Conservation (phyloP, 2,888 invertebrate genomes). For the Cremastobaeus sp. region DNA sequence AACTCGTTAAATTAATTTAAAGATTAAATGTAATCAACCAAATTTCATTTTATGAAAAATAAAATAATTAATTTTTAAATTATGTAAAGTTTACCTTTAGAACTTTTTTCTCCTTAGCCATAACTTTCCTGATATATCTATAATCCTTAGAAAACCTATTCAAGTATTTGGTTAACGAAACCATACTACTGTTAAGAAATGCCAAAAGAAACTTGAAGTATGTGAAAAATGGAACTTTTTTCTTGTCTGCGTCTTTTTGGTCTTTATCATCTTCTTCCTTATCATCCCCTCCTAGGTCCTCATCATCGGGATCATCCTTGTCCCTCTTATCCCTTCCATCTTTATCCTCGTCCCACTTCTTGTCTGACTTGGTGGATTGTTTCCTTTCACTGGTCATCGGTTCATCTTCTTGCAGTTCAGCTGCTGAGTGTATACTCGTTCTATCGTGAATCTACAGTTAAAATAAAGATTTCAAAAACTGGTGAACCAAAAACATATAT, state of each 20-base stretch:
- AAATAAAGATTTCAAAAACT: too few relatives aligned
- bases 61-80: not conserved
- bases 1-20: not conserved
- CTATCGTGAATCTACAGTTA: conserved; percentile 66
- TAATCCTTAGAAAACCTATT: conserved; percentile 95
- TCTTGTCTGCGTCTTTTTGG: conserved; percentile 74
- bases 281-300: conserved; percentile 14
- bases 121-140: conserved; percentile 93
- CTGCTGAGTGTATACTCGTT: conserved; percentile 67
- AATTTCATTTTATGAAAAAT: too few relatives aligned
- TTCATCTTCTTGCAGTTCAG: conserved; percentile 68
- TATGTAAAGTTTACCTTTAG: conserved; percentile 84
- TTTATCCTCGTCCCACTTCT: conserved; percentile 45
- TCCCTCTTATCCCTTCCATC: conserved; percentile 71
- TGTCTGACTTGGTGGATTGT: conserved; percentile 62
- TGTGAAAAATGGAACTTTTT: conserved; percentile 80
- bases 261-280: conserved; percentile 62
- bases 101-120: conserved; percentile 92
- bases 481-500: too few relatives aligned
- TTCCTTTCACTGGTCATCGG: conserved; percentile 52
- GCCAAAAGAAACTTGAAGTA: conserved; percentile 83
- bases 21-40: too few relatives aligned
- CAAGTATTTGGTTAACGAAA: conserved; percentile 89
- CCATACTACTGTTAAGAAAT: conserved; percentile 87
- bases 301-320: conserved; percentile 70